Base-by-base conservation (phyloP, 1,140 invertebrate genomes). In the Antheraea pernyi region DNA sequence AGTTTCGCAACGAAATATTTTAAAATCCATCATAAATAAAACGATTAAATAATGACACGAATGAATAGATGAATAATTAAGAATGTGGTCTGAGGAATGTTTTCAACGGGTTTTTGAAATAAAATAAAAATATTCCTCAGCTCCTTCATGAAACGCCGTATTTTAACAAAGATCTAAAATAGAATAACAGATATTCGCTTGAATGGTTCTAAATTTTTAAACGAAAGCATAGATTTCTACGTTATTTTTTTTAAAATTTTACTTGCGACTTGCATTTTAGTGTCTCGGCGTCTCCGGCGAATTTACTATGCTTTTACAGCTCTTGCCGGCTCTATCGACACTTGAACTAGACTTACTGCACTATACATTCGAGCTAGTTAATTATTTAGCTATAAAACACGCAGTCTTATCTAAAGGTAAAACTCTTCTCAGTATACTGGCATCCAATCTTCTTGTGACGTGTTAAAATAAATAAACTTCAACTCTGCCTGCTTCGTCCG, bases 381-480 rank as follows among this genome's bases (percentile, higher is more conserved):
- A 68, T 73, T 67, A 53, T n/a, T 61, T 77, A 77, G 75, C 66
- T 68, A 53, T 73, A 64, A 65, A 70, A 68, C 46, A 64, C 58
- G 69, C 37, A 63, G 60, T 67, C 46, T 67, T 74, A 16, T 76
- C 65, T 73, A 71, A 71, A 78, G 80, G 69, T 84, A 83, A 83
- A 48, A 48, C 46, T 53, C 13, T 53, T 53, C 67, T 75, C 46
- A 48, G 46, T 70, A 73, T 68, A 63, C 75, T 76, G 71, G 48
- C 75, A 72, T 74, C 64, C 61, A 48, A 77, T 79, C 76, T 83
- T 85, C 82, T 85, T 85, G 82, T 86, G 85, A 85, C 84, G 86
- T 89, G 79, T 87, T 86, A 87, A 89, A 89, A 86, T 42, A 42
- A 84, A 69, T 75, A 58, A 66, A 48, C 67, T 61, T 11, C 8